Evolutionary conservation across 1,140 invertebrate species (phyloP), one percentile per base, ranked within the genome.

Genomic region (Drosophila repletoides): DNA sequence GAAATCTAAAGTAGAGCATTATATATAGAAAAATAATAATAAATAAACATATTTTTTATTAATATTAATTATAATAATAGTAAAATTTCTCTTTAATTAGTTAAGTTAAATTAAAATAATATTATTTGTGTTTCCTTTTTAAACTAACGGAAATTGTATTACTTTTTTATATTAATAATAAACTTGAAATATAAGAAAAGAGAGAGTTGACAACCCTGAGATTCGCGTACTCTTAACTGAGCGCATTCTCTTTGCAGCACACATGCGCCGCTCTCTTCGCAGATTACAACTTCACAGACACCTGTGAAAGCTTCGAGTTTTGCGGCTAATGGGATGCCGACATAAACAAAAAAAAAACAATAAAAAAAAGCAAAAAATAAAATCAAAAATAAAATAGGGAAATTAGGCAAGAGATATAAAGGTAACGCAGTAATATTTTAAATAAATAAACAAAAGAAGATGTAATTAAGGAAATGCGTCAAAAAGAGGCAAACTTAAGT

Each of bases 381-480:
- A n/a, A n/a, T n/a, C n/a, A n/a, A n/a, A n/a, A n/a, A n/a, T n/a
- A n/a, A n/a, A n/a, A n/a, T n/a, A n/a, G n/a, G n/a, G n/a, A n/a
- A n/a, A n/a, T n/a, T n/a, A n/a, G n/a, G n/a, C n/a, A n/a, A n/a
- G n/a, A n/a, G n/a, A 12, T 21, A 33, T 12, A 12, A 36, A 22
- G 28, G 38, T 26, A 31, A 26, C 45, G 19, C 36, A 81, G 60
- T 41, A 14, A 34, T 45, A 56, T 66, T 34, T 56, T 22, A 41
- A 15, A 55, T 77, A 84, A 77, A 77, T 83, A 83, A 83, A 83
- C 79, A 83, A 36, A 59, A 45, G 10, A 34, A 56, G 65, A 63
- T 45, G 58, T 43, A 58, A 65, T 64, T 41, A 65, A 36, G 80
- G 79, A 84, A 79, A 61, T 61, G 60, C 79, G 56, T 81, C 55